Percentiles rank a stretch among this genome's conserved stretches.
Conservation (phyloP, 1,140 invertebrate genomes). For the Cardiocondyla obscurior region DNA sequence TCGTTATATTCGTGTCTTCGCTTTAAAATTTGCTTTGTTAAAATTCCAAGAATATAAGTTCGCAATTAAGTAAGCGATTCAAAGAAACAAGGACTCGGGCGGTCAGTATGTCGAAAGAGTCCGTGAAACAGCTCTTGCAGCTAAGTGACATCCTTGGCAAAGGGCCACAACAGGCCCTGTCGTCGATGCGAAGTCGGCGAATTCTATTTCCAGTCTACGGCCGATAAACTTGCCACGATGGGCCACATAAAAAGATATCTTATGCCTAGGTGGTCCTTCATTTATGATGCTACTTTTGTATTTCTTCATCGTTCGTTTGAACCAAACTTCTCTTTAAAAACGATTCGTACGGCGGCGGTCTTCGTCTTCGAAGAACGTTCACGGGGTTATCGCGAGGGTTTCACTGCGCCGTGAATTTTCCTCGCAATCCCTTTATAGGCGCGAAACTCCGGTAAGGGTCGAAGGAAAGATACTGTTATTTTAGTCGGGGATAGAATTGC, state of each 20-base stretch:
- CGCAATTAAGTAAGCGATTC: conserved; percentile 33
- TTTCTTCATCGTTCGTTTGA: neutral
- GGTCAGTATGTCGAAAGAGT: conserved; percentile 56
- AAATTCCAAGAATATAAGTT: neutral
- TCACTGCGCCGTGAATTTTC: neutral
- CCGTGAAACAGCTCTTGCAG: conserved; percentile 62
- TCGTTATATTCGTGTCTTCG: neutral
- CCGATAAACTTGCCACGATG: conserved; percentile 63
- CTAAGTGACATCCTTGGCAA: conserved; percentile 76
- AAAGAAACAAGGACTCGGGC: conserved; percentile 50
- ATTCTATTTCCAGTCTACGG: conserved; percentile 70
- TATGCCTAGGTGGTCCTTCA: neutral
- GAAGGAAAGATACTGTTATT: neutral
- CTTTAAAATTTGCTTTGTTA: neutral
- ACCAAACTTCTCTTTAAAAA: neutral
- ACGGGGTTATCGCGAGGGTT: neutral
- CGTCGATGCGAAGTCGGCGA: conserved; percentile 64
- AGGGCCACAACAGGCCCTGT: conserved; percentile 66
- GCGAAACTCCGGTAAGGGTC: neutral
- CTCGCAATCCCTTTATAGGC: conserved; percentile 12
- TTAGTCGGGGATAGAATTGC: conserved; percentile 5
- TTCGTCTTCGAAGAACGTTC: conserved; percentile 1
- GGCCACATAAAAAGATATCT: conserved; percentile 59
- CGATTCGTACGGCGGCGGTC: neutral
- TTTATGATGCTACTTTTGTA: conserved; percentile 4